Percentiles rank a stretch among this genome's conserved stretches.
Evolutionary conservation across 2,888 invertebrate genomes (phyloP).

Genomic region (Polyommatus iphigenia): DNA sequence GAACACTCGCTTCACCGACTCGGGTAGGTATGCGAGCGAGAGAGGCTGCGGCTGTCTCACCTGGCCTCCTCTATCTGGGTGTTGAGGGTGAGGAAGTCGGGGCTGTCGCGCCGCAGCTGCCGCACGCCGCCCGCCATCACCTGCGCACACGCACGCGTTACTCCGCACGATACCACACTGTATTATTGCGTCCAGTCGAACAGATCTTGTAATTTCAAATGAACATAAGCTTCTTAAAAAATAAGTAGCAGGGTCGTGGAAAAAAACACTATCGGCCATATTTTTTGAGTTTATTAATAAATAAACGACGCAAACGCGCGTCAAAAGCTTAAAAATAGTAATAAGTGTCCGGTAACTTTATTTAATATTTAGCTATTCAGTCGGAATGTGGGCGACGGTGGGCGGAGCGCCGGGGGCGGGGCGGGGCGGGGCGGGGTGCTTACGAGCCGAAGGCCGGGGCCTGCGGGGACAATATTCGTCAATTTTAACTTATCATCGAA

Average conservation of each 20-base stretch:
- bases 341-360: background rate
- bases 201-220: background rate
- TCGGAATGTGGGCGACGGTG: background rate
- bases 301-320: background rate
- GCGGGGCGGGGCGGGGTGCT: background rate
- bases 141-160: conserved; percentile 47
- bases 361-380: background rate
- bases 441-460: background rate
- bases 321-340: background rate
- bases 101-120: conserved; percentile 77
- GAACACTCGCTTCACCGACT: background rate
- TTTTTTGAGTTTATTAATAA: background rate
- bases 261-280: background rate
- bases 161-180: background rate
- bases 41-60: conserved; percentile 56
- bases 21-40: background rate
- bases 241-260: background rate
- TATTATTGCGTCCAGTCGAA: background rate
- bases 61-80: conserved; percentile 88
- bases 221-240: background rate
- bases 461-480: background rate
- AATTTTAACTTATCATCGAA: background rate
- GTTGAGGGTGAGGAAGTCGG: conserved; percentile 86
- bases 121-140: conserved; percentile 65
- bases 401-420: background rate